phyloP scores from a whole-genome alignment of 2,888 invertebrate genomes.

The Oegoconia quadripuncta region DNA sequence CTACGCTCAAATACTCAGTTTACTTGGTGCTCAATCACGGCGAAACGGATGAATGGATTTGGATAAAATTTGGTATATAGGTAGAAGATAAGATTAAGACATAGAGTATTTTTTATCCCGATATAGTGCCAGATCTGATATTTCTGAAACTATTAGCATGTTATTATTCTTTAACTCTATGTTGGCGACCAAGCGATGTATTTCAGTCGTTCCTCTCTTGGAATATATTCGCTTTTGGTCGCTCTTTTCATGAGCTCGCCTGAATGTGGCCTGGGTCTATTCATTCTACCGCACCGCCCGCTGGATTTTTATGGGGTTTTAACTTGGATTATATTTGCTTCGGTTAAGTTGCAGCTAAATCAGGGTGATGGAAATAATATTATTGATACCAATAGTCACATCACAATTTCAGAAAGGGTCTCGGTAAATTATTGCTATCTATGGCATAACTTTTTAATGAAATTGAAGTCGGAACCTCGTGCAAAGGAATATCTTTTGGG shows the following conservation, averaged over 20 bases:
- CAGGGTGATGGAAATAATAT: slow-evolving; percentile 29
- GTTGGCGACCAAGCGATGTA: slow-evolving; percentile 48
- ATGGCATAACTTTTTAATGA: too few relatives aligned
- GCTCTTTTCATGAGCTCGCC: slow-evolving; percentile 67
- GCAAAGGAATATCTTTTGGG: too few relatives aligned
- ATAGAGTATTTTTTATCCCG: too few relatives aligned
- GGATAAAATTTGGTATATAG: too few relatives aligned
- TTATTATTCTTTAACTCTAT: slow-evolving; percentile 26
- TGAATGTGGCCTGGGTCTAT: slow-evolving; percentile 68
- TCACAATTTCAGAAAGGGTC: too few relatives aligned
- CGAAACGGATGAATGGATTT: too few relatives aligned
- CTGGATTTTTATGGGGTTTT: slow-evolving; percentile 65
- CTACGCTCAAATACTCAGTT: slow-evolving; percentile 23
- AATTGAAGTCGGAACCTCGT: too few relatives aligned
- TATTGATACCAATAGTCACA: too few relatives aligned
- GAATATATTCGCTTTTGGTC: slow-evolving; percentile 69
- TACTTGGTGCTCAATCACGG: too few relatives aligned
- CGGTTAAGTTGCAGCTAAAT: slow-evolving; percentile 52
- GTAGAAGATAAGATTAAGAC: too few relatives aligned
- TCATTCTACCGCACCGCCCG: slow-evolving; percentile 56
- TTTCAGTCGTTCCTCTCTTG: slow-evolving; percentile 62
- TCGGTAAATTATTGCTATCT: too few relatives aligned
- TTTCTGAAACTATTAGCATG: slow-evolving; percentile 17
- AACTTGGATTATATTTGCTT: slow-evolving; percentile 63
- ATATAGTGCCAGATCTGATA: too few relatives aligned